phyloP scores from a whole-genome alignment of 2,888 invertebrate species.

The Caenorhabditis imperialis region DNA sequence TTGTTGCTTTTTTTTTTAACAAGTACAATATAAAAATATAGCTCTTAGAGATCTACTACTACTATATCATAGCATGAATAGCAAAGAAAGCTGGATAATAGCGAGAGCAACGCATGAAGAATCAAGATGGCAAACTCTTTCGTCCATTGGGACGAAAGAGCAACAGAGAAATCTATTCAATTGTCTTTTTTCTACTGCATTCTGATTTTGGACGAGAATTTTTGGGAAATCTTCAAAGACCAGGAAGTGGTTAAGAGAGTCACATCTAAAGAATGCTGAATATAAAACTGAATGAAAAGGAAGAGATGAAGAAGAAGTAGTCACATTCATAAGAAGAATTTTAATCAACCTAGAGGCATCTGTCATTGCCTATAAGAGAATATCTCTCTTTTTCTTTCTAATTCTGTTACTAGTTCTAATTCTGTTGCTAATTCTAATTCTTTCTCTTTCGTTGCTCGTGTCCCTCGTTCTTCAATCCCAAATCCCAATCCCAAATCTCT shows the following conservation, averaged over 20 bases:
- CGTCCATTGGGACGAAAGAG: too few species aligned
- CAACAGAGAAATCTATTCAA: background rate
- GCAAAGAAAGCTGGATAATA: too few species aligned
- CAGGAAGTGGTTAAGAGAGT: too few species aligned
- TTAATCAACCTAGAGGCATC: conserved; percentile 35
- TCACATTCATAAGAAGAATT: conserved; percentile 28
- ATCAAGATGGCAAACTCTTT: too few species aligned
- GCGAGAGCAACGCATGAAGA: too few species aligned
- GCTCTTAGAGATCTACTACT: too few species aligned
- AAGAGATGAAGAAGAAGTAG: background rate
- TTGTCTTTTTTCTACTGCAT: background rate
- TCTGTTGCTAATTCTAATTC: too few species aligned
- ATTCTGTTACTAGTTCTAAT: too few species aligned
- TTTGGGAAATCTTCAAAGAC: background rate
- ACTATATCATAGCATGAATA: too few species aligned
- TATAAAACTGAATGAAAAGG: background rate
- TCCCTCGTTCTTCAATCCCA: too few species aligned
- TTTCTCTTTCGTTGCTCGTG: conserved; percentile 32
- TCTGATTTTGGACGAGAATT: background rate
- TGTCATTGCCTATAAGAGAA: conserved; percentile 36
- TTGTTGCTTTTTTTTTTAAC: conserved; percentile 13
- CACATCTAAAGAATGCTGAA: background rate
- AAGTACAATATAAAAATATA: conserved; percentile 16
- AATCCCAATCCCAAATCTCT: conserved; percentile 5
- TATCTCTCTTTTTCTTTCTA: conserved; percentile 13